Evolutionary conservation across 2,113 vertebrate genomes (phyloP), one percentile per base, ranked within the genome.

Genomic region (Hippocampus barbouri): DNA sequence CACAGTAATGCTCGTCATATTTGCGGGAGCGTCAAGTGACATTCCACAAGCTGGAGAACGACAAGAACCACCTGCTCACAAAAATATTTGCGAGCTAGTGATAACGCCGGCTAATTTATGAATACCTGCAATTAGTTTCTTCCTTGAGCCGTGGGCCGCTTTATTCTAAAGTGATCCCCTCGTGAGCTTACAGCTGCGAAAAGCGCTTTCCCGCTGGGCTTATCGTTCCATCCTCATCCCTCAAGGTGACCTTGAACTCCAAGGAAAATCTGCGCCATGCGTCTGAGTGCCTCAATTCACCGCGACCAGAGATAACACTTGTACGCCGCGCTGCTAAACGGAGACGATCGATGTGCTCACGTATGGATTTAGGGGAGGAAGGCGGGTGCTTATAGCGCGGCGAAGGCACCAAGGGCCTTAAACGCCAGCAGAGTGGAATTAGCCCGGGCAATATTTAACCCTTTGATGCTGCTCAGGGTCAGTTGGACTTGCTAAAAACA

Each of bases 211-310:
- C 18, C 53, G 9, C 53, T 4, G 53, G 6, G 8, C 8, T 56
- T 56, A 56, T 56, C 53, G 8, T 56, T 56, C 9, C 53, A 56
- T 51, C 49, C 49, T 51, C 49, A 21, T 51, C 49, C 53, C 53
- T 23, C 27, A 79, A 80, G 67, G 81, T 88, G 76, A 88, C 85
- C 75, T 85, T 79, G 68, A 73, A 70, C 8, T 57, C 66, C 69
- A 12, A 71, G 71, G 54, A 78, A 70, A 77, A 83, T 86, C 76
- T n/a, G 79, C 75, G 49, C n/a, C 25, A 12, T 12, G 10, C 9
- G 56, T 72, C 43, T 56, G 66, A 78, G 69, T 65, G 73, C 66
- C 70, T 56, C 67, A 45, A 38, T 65, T 41, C 30, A 47, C 14
- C 40, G 57, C 41, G 43, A 15, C 68, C 56, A 76, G 45, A 85